phyloP scores from a whole-genome alignment of 2,113 vertebrate genomes.

The Dicrurus megarhynchus region DNA sequence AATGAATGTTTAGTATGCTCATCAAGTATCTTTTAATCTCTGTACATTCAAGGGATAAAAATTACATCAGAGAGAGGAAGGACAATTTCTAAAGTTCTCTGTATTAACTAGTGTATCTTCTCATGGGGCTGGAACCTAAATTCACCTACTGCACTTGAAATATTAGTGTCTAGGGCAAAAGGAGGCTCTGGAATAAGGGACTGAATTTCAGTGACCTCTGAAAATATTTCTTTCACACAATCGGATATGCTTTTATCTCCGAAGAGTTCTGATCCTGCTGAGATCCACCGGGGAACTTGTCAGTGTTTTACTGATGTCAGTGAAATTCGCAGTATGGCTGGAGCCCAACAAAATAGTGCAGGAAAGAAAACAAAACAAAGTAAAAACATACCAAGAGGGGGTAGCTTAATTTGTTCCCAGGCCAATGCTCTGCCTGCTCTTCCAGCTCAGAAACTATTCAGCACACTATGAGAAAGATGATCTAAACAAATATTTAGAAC shows the following conservation, averaged over 20 bases:
- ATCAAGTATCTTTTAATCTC: constrained; percentile 14
- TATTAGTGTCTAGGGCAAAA: not conserved
- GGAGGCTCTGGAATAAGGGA: not conserved
- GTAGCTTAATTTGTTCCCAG: not conserved
- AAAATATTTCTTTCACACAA: not conserved
- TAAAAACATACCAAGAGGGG: not conserved
- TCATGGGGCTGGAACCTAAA: not conserved
- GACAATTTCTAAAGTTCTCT: constrained; percentile 15
- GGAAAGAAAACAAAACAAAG: not conserved
- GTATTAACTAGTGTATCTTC: not conserved
- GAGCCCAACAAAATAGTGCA: not conserved
- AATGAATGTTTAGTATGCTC: not conserved
- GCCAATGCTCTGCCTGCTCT: not conserved
- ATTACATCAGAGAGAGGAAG: not conserved
- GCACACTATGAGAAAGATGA: not conserved
- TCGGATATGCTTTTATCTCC: not conserved
- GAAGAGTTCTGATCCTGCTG: not conserved
- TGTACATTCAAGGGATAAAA: not conserved
- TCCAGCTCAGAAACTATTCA: not conserved
- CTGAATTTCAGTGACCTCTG: not conserved
- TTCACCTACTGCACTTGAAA: not conserved
- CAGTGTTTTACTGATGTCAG: not conserved
- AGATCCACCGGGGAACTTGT: not conserved
- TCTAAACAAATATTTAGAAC: not conserved
- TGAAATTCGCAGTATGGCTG: not conserved